These are phyloP conservation scores for Drosophila demipolita DNA, from an alignment of 2,888 invertebrate species.

Conservation along the genomic window DNA sequence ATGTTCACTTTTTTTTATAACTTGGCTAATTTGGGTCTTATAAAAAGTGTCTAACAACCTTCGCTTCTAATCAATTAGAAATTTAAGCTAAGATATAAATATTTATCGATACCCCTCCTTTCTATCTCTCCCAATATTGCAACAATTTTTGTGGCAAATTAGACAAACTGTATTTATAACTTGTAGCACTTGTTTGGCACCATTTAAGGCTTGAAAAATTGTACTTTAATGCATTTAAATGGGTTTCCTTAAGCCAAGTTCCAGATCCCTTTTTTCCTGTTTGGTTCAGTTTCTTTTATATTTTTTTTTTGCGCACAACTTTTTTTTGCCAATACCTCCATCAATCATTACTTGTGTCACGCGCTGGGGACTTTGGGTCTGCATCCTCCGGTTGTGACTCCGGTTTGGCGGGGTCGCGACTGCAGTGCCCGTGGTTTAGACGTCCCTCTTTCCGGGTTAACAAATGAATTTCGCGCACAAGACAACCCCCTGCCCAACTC, in stretches of 20 bases:
- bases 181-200: constrained; percentile 8
- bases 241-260: constrained; percentile 48
- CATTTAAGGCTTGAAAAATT: constrained; percentile 50
- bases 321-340: constrained; percentile 70
- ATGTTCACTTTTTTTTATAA: too few relatives aligned
- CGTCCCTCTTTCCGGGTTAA: constrained; percentile 70
- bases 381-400: constrained; percentile 47
- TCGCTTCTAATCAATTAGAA: not conserved
- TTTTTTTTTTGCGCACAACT: constrained; percentile 33
- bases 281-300: constrained; percentile 23
- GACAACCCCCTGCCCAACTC: not conserved
- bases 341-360: constrained; percentile 77
- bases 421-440: constrained; percentile 73
- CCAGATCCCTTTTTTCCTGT: constrained; percentile 20
- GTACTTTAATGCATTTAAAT: constrained; percentile 67
- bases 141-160: constrained; percentile 3
- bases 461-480: constrained; percentile 75
- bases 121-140: not conserved
- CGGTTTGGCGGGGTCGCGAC: constrained; percentile 61
- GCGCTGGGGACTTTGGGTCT: constrained; percentile 62
- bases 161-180: not conserved
- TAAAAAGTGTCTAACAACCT: not conserved
- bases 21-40: not conserved
- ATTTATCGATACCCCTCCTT: not conserved
- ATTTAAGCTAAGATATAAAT: not conserved